Base-by-base conservation (phyloP, 2,888 invertebrate species). In the Epsilonema sp. region DNA sequence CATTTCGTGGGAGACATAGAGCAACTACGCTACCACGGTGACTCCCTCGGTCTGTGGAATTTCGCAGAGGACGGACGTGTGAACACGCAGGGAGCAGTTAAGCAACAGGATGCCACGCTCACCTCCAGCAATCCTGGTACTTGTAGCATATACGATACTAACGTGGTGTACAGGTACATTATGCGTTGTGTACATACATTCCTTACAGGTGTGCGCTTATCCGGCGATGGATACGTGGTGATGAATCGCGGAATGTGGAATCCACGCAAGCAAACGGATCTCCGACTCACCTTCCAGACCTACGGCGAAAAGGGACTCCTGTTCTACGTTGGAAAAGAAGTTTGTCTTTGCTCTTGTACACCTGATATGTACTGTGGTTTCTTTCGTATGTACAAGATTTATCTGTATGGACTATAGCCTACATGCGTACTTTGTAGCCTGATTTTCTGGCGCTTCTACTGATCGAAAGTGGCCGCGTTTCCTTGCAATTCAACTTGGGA, bases 31-130 rank as follows among this genome's bases (percentile, higher is more conserved):
- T 79, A 92, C 46, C 89, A 89, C 2, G 85, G 85, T 44, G 78
- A 78, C 4, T 82, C 80, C 0, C 77, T 92, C 2, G 90, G 92
- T 0, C 71, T 94, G 41, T 97, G 92, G 92, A 92, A 94, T 72
- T 89, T 89, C 60, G 77, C 78, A 8, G 75, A 78, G 49, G 78
- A 78, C 46, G 53, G 55, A 49, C 46, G 49, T 21, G 37, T 41
- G 1, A 49, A 53, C 22, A 55, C 60, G 8, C n/a, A n/a, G n/a
- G n/a, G n/a, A n/a, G n/a, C n/a, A n/a, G n/a, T n/a, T n/a, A n/a
- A n/a, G n/a, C n/a, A n/a, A n/a, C n/a, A n/a, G n/a, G n/a, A n/a
- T n/a, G n/a, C n/a, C n/a, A n/a, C n/a, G n/a, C n/a, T n/a, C n/a
- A n/a, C n/a, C n/a, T n/a, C n/a, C n/a, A n/a, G n/a, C n/a, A n/a